phyloP scores from a whole-genome alignment of 1,140 invertebrate genomes.

The Drosophila seguyi region DNA sequence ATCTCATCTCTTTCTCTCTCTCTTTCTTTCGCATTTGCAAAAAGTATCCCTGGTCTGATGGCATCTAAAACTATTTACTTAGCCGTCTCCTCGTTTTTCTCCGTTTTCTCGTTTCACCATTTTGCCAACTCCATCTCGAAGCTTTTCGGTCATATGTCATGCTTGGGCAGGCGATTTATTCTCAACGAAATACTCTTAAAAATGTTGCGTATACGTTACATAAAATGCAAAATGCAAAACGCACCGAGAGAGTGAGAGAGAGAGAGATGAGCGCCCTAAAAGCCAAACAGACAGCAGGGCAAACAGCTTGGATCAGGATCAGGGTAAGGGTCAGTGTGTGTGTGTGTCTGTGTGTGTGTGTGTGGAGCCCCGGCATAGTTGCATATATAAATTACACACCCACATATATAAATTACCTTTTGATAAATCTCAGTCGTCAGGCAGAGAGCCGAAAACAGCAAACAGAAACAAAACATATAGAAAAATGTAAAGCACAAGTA shows the following conservation, averaged over 20 bases:
- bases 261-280: slow-evolving; percentile 20
- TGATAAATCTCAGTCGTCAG: slow-evolving; percentile 81
- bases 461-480: slow-evolving; percentile 64
- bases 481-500: slow-evolving; percentile 48
- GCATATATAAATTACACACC: slow-evolving; percentile 75
- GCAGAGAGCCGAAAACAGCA: slow-evolving; percentile 18
- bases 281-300: slow-evolving; percentile 51
- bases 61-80: slow-evolving; percentile 39
- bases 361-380: slow-evolving; percentile 24
- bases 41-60: slow-evolving; percentile 13
- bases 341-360: slow-evolving; percentile 2
- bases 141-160: slow-evolving; percentile 67
- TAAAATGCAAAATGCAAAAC: slow-evolving; percentile 60
- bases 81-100: neutral
- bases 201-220: slow-evolving; percentile 68
- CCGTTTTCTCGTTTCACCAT: neutral
- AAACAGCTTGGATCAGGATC: slow-evolving; percentile 44
- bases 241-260: slow-evolving; percentile 1
- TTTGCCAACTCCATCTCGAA: slow-evolving; percentile 12
- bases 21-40: neutral
- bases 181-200: slow-evolving; percentile 81
- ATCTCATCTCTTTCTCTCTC: no score
- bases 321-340: neutral
- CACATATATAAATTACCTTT: slow-evolving; percentile 85
- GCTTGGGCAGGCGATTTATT: slow-evolving; percentile 82